Percentiles rank a stretch among this genome's conserved stretches.
Conservation (phyloP, 2,113 vertebrate genomes). For the Theristicus caerulescens region DNA sequence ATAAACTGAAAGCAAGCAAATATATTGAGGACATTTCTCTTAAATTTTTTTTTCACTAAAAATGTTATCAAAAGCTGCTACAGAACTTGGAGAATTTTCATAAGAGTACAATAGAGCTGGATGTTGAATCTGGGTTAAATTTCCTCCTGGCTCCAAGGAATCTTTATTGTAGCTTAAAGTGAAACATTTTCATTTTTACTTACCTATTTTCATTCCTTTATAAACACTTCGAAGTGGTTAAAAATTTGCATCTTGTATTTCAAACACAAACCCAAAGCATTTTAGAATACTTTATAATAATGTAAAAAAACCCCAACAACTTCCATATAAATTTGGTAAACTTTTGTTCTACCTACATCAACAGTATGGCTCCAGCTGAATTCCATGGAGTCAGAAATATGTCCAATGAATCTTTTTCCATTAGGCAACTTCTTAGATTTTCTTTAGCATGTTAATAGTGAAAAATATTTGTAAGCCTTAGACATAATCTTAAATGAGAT, state of each 20-base stretch:
- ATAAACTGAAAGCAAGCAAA: background rate
- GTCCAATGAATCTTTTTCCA: background rate
- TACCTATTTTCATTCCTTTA: background rate
- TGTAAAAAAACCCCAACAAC: background rate
- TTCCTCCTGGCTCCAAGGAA: background rate
- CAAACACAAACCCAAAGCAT: background rate
- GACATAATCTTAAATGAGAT: background rate
- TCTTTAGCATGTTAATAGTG: background rate
- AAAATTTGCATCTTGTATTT: background rate
- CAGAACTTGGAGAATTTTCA: background rate
- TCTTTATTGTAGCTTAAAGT: background rate
- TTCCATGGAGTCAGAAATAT: background rate
- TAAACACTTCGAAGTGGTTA: background rate
- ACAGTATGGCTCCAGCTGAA: background rate
- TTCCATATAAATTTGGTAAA: background rate
- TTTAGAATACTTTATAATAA: background rate
- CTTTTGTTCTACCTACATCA: background rate
- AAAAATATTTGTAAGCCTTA: background rate
- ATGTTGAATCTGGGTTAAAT: background rate
- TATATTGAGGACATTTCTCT: background rate
- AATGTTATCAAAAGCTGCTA: background rate
- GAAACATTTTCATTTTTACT: background rate
- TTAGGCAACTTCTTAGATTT: background rate
- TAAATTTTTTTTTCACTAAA: background rate
- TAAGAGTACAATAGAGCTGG: background rate